A percentile compares a stretch with the other conserved stretches of the same genome.
These are phyloP conservation scores for Sylvietta virens DNA, from an alignment of 2,113 vertebrate genomes.

Conservation along the genomic window DNA sequence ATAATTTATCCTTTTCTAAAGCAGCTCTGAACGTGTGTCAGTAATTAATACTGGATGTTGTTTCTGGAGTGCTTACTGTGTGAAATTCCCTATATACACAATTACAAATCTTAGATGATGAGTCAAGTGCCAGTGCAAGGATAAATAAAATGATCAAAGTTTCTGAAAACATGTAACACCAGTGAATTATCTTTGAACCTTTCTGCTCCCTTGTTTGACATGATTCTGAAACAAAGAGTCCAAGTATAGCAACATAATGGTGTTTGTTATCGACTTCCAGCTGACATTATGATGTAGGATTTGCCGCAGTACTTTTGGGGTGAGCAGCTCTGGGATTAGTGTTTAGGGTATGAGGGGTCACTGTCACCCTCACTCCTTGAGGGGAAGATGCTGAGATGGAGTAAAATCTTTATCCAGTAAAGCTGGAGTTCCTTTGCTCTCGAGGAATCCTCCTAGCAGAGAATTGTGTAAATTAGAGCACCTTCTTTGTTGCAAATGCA, in stretches of 20 bases:
- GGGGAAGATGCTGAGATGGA: background rate
- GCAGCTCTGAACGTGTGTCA: background rate
- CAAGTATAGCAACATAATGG: background rate
- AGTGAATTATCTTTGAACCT: background rate
- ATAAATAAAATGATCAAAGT: background rate
- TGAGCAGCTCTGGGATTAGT: background rate
- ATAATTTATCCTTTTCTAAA: background rate
- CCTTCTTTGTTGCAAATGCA: background rate
- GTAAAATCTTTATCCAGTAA: background rate
- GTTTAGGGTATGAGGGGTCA: background rate
- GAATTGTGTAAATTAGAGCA: background rate
- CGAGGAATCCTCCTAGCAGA: background rate
- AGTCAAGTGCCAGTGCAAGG: background rate
- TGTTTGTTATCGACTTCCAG: fast-evolving
- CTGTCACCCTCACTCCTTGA: background rate
- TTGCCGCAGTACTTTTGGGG: background rate
- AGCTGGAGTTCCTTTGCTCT: background rate
- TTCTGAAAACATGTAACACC: background rate
- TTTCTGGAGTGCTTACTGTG: background rate
- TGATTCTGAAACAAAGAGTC: background rate
- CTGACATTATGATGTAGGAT: background rate
- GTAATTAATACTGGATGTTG: background rate
- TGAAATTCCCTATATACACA: background rate
- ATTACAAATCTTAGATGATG: background rate
- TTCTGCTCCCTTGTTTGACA: background rate